phyloP scores from a whole-genome alignment of 2,797 vertebrate genomes.

The Lemur catta region DNA sequence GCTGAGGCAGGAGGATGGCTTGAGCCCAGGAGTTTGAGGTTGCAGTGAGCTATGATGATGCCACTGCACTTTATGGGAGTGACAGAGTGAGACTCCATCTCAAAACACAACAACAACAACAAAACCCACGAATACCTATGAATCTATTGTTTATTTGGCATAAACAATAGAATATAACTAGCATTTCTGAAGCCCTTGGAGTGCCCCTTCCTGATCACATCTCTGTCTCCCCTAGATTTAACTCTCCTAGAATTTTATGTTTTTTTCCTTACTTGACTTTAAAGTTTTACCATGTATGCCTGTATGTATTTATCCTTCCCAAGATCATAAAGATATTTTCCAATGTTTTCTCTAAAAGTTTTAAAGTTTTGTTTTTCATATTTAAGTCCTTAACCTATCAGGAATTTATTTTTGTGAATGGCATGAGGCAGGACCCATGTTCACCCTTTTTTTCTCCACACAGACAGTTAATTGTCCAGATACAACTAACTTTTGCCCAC shows the following conservation, averaged over 20 bases:
- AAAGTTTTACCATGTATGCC: not conserved
- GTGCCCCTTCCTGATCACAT: not conserved
- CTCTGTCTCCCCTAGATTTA: not conserved
- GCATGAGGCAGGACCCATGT: not conserved
- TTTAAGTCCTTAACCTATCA: not conserved
- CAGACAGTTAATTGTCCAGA: not conserved
- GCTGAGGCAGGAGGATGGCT: too few species aligned
- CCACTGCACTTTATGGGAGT: too few species aligned
- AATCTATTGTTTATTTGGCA: not conserved
- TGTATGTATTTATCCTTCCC: not conserved
- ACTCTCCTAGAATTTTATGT: not conserved
- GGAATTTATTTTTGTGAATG: not conserved
- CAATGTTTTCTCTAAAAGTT: not conserved
- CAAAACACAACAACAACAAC: too few species aligned
- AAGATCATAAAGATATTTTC: not conserved
- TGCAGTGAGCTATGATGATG: too few species aligned
- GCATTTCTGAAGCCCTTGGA: not conserved
- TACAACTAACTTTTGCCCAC: not conserved
- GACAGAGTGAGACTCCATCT: too few species aligned
- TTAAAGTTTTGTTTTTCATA: not conserved
- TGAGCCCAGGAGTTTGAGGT: too few species aligned
- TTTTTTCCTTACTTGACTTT: not conserved
- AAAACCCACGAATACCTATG: not conserved
- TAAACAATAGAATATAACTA: not conserved
- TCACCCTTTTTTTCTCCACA: not conserved